Conservation (phyloP, 2,888 invertebrate species). For the Diogma glabrata region DNA sequence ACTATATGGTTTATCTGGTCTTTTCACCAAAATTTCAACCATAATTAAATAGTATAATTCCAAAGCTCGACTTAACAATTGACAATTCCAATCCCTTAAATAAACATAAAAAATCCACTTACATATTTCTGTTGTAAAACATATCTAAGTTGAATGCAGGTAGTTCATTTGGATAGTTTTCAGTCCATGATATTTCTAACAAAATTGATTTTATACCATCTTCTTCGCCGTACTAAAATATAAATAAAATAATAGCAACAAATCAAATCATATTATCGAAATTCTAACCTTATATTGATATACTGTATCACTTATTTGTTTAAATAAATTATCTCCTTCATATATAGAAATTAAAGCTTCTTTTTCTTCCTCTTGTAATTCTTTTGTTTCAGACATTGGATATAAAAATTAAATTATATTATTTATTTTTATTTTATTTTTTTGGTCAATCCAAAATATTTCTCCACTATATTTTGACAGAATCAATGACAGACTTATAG, state of each 20-base stretch:
- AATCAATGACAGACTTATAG: no score
- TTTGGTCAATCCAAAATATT: no score
- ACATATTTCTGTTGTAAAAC: slow-evolving; percentile 91
- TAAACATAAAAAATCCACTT: slow-evolving; percentile 38
- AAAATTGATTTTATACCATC: slow-evolving; percentile 70
- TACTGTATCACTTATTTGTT: slow-evolving; percentile 60
- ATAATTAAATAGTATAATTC: no score
- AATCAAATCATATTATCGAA: slow-evolving; percentile 6
- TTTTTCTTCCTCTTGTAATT: slow-evolving; percentile 74
- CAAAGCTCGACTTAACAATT: no score
- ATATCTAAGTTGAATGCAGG: slow-evolving; percentile 77
- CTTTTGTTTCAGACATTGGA: slow-evolving; percentile 46
- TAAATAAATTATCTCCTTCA: slow-evolving; percentile 82
- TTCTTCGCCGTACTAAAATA: slow-evolving; percentile 65
- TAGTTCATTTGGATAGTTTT: slow-evolving; percentile 71
- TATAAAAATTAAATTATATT: no score
- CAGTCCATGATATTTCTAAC: slow-evolving; percentile 78
- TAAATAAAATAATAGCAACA: slow-evolving; percentile 12
- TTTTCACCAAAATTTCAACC: no score
- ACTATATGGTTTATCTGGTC: no score
- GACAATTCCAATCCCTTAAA: no score
- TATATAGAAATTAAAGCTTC: slow-evolving; percentile 89
- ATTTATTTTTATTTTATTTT: no score
- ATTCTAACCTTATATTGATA: slow-evolving; percentile 80
- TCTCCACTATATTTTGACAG: no score